Base-by-base conservation (phyloP, 1,140 invertebrate species). In the Drosophila erecta region DNA sequence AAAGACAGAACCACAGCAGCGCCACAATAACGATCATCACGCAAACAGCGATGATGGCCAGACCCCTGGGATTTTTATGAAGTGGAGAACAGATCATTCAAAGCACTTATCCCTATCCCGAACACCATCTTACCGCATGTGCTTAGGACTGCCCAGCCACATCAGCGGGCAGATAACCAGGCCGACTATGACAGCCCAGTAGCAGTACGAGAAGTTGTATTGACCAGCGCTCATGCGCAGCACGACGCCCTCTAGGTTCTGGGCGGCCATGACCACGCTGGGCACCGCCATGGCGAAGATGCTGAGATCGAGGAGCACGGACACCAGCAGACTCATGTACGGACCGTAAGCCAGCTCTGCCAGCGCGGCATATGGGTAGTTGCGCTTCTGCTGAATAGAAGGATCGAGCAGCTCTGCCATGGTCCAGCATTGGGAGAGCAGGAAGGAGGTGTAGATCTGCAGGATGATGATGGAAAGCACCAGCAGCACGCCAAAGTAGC, bases 101-200 rank as follows among this genome's bases (percentile, higher is more conserved):
- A 4, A 10, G 3, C 3, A 20, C 10, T 1, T 12, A 24, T 0
- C 6, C 20, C 2, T 6, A 43, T 57, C 4, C 12, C 0, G 6
- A 37, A n/a, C 0, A 2, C 17, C 5, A 17, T 47, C 76, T 93
- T 93, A 96, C 96, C 96, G 96, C 95, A 96, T 96, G 83, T 97
- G 95, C 90, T 96, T 96, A 0, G 96, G 96, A 76, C 96, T 96
- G 46, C 96, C 96, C n/a, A 96, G 92, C 96, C 96, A 96, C 94
- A 96, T 95, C 43, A 96, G 91, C 1, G 96, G 96, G 75, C 95
- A 96, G 7, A 96, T 92, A 50, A 95, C 78, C 3, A 95, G 53
- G 0, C 95, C 96, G 7, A 96, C 93, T 8, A 96, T 79, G 3
- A 96, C 89, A 76, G 96, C 93, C 96, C 96, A 96, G 65, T 96